These are phyloP conservation scores for Notolepis coatsorum DNA, from an alignment of 2,797 vertebrate species.

Conservation along the genomic window DNA sequence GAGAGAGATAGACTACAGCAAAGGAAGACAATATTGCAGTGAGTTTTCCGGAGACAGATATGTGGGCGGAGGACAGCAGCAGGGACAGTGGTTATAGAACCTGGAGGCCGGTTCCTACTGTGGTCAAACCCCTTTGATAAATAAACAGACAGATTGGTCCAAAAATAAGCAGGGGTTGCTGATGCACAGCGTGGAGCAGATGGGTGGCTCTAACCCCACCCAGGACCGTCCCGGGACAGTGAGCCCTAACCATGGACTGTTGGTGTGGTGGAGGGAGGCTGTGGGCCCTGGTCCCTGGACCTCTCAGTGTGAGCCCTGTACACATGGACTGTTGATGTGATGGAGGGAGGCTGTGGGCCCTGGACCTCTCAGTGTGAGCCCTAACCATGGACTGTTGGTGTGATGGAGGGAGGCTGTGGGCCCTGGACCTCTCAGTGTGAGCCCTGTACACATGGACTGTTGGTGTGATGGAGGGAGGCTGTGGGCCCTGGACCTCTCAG, in stretches of 20 bases:
- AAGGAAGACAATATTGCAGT: conserved; percentile 28
- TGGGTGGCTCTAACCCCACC: conserved; percentile 56
- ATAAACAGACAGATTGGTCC: conserved; percentile 65
- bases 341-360: conserved; percentile 8
- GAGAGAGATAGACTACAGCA: neutral
- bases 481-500: conserved; percentile 4
- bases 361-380: conserved; percentile 19
- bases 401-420: too few relatives aligned
- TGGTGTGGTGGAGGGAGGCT: conserved; percentile 28
- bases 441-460: too few relatives aligned
- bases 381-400: conserved; percentile 30
- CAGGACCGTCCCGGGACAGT: conserved; percentile 36
- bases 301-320: too few relatives aligned
- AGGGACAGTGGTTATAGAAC: conserved; percentile 29
- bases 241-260: conserved; percentile 23
- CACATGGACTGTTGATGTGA: too few relatives aligned
- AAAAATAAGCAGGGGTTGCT: conserved; percentile 67
- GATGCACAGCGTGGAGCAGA: conserved; percentile 34
- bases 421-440: too few relatives aligned
- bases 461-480: conserved; percentile 18
- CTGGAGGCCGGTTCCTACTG: conserved; percentile 49
- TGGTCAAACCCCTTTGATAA: conserved; percentile 63
- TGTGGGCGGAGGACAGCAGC: conserved; percentile 26
- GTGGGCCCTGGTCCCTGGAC: conserved; percentile 10
- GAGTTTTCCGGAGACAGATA: conserved; percentile 27